Percentiles rank a stretch among this genome's conserved stretches.
These are phyloP conservation scores for Pseudopipra pipra DNA, from an alignment of 2,113 vertebrate genomes.

Conservation along the genomic window DNA sequence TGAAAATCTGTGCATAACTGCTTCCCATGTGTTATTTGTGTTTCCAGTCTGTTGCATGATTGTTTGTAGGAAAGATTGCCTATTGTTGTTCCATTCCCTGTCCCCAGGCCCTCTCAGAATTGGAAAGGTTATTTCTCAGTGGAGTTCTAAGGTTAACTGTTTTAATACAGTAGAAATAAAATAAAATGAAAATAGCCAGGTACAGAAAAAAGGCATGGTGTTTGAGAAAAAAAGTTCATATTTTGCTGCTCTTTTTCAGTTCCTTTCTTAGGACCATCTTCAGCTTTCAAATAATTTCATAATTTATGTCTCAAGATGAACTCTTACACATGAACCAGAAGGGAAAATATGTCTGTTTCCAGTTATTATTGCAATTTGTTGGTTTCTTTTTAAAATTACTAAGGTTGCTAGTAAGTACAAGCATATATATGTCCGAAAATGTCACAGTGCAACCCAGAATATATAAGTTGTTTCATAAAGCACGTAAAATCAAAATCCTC, in stretches of 20 bases:
- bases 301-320: background rate
- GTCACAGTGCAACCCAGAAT: background rate
- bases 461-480: background rate
- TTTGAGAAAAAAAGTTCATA: background rate
- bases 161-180: background rate
- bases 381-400: background rate
- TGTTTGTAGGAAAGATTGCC: background rate
- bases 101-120: background rate
- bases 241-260: background rate
- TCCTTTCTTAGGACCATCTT: background rate
- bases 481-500: background rate
- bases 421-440: accelerated
- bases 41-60: background rate
- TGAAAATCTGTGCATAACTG: accelerated
- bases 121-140: slow-evolving; percentile 1
- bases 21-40: background rate
- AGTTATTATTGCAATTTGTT: background rate
- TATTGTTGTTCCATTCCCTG: background rate
- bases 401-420: background rate
- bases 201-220: background rate
- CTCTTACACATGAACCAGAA: background rate
- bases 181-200: background rate
- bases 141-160: background rate
- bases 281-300: background rate
- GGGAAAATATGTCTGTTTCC: background rate